Conservation (phyloP, 2,888 invertebrate genomes). For the Pterobdella sp. region DNA sequence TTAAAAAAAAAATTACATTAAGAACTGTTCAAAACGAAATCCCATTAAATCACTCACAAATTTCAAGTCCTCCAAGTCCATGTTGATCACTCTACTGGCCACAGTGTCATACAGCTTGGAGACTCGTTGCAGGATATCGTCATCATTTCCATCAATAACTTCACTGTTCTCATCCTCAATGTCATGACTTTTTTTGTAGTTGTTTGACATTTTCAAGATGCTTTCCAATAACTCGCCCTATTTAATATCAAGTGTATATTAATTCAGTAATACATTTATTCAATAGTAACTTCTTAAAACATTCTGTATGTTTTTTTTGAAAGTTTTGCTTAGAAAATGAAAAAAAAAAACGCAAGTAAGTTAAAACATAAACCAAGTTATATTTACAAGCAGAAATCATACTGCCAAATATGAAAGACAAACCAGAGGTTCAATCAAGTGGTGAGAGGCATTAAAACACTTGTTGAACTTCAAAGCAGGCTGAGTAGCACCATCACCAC, state of each 20-base stretch:
- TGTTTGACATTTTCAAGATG: background rate
- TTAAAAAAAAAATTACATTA: background rate
- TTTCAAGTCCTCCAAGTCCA: background rate
- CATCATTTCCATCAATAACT: background rate
- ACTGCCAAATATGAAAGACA: too few relatives aligned
- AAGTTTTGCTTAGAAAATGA: too few relatives aligned
- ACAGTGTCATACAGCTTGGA: background rate
- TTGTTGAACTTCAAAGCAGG: background rate
- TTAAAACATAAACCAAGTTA: too few relatives aligned
- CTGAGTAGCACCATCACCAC: background rate
- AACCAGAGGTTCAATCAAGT: constrained; percentile 1
- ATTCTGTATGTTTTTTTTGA: too few relatives aligned
- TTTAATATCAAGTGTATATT: background rate
- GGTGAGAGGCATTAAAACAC: background rate
- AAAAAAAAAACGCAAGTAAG: too few relatives aligned
- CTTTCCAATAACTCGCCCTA: background rate
- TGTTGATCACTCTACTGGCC: constrained; percentile 4
- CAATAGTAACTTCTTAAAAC: too few relatives aligned
- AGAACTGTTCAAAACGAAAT: background rate
- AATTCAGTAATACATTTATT: too few relatives aligned
- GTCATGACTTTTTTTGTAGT: background rate
- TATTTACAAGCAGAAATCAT: too few relatives aligned
- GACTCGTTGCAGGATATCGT: background rate
- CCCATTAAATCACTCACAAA: background rate
- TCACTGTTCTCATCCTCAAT: background rate